These are phyloP conservation scores for Siniperca knerii DNA, from an alignment of 2,113 vertebrate species.

Conservation along the genomic window DNA sequence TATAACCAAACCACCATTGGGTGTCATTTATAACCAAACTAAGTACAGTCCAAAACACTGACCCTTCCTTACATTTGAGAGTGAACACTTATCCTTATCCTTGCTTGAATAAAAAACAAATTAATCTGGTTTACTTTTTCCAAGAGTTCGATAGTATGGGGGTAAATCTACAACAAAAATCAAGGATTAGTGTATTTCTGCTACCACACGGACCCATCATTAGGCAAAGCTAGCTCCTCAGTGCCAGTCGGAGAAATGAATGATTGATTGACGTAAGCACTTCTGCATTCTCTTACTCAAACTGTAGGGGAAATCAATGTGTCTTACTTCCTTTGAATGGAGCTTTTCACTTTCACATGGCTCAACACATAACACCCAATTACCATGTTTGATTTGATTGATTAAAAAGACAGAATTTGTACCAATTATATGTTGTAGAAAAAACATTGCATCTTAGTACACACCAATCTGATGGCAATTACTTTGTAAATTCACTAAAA, in stretches of 20 bases:
- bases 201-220: background rate
- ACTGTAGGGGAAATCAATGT: background rate
- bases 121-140: background rate
- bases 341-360: slow-evolving; percentile 11
- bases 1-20: background rate
- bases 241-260: background rate
- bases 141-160: background rate
- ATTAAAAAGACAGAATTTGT: background rate
- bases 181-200: background rate
- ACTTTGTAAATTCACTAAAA: slow-evolving; percentile 10
- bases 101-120: background rate
- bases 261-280: background rate
- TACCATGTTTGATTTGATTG: background rate
- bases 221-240: background rate
- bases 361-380: slow-evolving; percentile 5
- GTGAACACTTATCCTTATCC: background rate
- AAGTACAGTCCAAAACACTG: background rate
- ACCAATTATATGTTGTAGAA: slow-evolving; percentile 7
- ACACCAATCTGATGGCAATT: slow-evolving; percentile 24
- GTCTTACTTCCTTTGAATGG: background rate
- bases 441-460: slow-evolving; percentile 5
- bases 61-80: background rate
- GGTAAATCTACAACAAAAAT: background rate
- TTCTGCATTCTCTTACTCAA: background rate
- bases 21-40: background rate